Evolutionary conservation across 1,140 invertebrate genomes (phyloP).

Genomic region (Nebria ingens): DNA sequence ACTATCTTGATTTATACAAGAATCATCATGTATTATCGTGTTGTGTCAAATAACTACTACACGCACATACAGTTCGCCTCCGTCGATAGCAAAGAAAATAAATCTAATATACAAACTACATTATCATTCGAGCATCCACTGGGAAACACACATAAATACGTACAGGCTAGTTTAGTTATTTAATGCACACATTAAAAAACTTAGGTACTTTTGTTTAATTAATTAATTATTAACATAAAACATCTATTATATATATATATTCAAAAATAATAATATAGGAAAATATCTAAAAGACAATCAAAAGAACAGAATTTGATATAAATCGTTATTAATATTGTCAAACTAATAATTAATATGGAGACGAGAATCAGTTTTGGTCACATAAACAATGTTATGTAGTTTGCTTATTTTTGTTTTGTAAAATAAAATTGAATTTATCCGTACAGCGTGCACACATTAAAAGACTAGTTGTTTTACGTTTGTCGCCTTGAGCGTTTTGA

Average conservation of each 20-base stretch:
- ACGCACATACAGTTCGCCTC: too few relatives aligned
- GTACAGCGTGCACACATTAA: slow-evolving; percentile 5
- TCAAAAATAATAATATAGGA: slow-evolving; percentile 1
- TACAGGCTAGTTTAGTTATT: background rate
- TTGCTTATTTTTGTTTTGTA: too few relatives aligned
- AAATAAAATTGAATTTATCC: background rate
- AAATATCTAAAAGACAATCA: background rate
- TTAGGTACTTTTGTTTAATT: background rate
- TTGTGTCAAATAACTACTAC: too few relatives aligned
- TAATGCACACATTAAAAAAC: background rate
- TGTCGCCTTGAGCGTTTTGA: slow-evolving; percentile 28
- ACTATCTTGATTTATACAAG: too few relatives aligned
- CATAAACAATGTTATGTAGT: background rate
- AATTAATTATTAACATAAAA: background rate
- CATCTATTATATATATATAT: background rate
- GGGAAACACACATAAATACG: slow-evolving; percentile 5
- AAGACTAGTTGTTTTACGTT: slow-evolving; percentile 31
- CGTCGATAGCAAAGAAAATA: too few relatives aligned
- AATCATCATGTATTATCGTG: too few relatives aligned
- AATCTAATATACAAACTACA: background rate
- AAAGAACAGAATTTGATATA: background rate
- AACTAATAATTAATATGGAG: background rate
- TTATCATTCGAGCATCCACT: background rate
- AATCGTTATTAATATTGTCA: background rate
- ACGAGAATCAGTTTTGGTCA: slow-evolving; percentile 2